Percentiles rank a stretch among this genome's conserved stretches.
These are phyloP conservation scores for Chaetops frenatus DNA, from an alignment of 2,113 vertebrate species.

Conservation along the genomic window DNA sequence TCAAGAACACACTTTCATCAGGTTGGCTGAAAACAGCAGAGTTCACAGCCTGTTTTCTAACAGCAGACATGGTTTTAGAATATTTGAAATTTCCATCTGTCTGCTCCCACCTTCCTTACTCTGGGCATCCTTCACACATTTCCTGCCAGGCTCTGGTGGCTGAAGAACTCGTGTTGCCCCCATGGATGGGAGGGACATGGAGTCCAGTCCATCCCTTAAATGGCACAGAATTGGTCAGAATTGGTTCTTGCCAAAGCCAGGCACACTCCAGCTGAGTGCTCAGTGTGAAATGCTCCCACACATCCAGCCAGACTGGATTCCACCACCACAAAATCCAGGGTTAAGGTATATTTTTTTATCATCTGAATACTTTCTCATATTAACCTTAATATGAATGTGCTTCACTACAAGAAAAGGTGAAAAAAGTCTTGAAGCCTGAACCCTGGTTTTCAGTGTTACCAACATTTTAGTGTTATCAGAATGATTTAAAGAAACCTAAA, in stretches of 20 bases:
- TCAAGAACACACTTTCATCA: conserved; percentile 1
- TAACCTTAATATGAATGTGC: neutral
- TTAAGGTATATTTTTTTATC: neutral
- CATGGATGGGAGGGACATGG: neutral
- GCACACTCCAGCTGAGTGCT: rapidly evolving
- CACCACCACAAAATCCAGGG: neutral
- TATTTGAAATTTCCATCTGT: neutral
- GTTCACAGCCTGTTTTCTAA: neutral
- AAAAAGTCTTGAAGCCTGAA: neutral
- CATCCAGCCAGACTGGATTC: neutral
- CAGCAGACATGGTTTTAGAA: neutral
- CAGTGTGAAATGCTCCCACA: neutral
- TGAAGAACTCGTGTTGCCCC: neutral
- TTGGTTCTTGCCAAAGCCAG: neutral
- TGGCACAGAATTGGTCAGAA: neutral
- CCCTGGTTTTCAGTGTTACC: neutral
- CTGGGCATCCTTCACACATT: neutral
- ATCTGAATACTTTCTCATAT: neutral
- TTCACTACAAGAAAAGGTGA: neutral
- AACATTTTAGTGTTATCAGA: neutral
- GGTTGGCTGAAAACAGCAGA: conserved; percentile 20
- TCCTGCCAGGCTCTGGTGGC: neutral
- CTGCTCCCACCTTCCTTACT: neutral
- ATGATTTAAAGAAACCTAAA: neutral
- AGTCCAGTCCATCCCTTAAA: neutral